A percentile compares a stretch with the other conserved stretches of the same genome.
phyloP scores from a whole-genome alignment of 2,888 invertebrate genomes.

The Polymixis flavicincta region DNA sequence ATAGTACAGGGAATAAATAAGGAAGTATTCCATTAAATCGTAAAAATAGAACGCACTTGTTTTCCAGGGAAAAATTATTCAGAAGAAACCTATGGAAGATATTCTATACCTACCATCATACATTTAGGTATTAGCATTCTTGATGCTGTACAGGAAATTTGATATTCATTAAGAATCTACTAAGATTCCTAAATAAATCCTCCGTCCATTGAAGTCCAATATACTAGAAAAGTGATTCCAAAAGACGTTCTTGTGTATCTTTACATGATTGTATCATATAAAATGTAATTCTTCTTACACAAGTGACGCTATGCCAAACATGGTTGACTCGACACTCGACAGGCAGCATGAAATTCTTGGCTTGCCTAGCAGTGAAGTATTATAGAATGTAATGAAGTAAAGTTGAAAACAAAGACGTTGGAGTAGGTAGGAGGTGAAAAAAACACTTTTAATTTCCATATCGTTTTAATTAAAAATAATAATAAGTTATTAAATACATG shows the following conservation, averaged over 20 bases:
- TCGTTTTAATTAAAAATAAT: conserved; percentile 1
- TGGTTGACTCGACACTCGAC: no score
- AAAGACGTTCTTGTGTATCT: not conserved
- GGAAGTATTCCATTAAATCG: conserved; percentile 41
- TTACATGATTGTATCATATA: no score
- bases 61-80: not conserved
- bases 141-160: not conserved
- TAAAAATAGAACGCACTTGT: conserved; percentile 21
- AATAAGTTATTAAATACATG: conserved; percentile 2
- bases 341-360: not conserved
- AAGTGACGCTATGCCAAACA: no score
- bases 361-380: not conserved
- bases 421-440: not conserved
- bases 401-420: not conserved
- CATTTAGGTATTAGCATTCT: not conserved
- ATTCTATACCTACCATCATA: not conserved
- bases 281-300: not conserved
- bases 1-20: conserved; percentile 15
- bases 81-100: not conserved
- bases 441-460: not conserved
- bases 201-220: no score
- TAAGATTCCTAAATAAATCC: no score
- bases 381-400: not conserved
- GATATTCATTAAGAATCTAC: no score
- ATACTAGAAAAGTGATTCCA: not conserved